These are phyloP conservation scores for Eledona agricola DNA, from an alignment of 2,888 invertebrate genomes.

Conservation along the genomic window DNA sequence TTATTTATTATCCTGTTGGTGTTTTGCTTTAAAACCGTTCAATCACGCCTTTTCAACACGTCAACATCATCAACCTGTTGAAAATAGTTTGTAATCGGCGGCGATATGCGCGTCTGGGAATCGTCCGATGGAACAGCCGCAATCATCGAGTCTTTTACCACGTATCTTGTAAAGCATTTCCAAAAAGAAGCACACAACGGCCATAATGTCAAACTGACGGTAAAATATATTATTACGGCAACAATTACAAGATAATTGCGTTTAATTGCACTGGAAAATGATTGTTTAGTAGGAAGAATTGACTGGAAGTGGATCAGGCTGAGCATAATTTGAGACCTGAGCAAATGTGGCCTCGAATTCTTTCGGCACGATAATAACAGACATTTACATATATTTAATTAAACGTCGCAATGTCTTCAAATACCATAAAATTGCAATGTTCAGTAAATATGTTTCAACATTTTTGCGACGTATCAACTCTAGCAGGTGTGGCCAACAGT, in stretches of 20 bases:
- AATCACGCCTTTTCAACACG: conserved; percentile 24
- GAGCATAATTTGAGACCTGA: background rate
- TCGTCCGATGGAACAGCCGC: conserved; percentile 3
- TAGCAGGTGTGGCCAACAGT: too few species aligned
- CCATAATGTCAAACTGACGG: too few species aligned
- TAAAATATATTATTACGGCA: conserved; percentile 5
- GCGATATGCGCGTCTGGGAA: conserved; percentile 16
- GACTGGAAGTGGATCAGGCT: conserved; percentile 6
- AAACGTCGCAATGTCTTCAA: background rate
- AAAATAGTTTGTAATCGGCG: conserved; percentile 4
- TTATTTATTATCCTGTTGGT: conserved; percentile 18
- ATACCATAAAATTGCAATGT: too few species aligned
- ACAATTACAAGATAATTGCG: conserved; percentile 7
- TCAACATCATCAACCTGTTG: conserved; percentile 30
- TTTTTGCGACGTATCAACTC: too few species aligned
- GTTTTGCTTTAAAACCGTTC: conserved; percentile 8
- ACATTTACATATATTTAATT: conserved; percentile 6
- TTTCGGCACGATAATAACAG: conserved; percentile 4
- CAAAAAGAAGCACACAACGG: too few species aligned
- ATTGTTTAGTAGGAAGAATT: background rate
- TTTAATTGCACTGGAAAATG: conserved; percentile 9
- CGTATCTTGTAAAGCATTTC: background rate
- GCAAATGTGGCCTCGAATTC: conserved; percentile 3
- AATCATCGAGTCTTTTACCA: conserved; percentile 2
- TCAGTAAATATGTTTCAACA: too few species aligned